Evolutionary conservation across 2,113 vertebrate genomes (phyloP), one percentile per base, ranked within the genome.

Genomic region (Pycnonotus jocosus): DNA sequence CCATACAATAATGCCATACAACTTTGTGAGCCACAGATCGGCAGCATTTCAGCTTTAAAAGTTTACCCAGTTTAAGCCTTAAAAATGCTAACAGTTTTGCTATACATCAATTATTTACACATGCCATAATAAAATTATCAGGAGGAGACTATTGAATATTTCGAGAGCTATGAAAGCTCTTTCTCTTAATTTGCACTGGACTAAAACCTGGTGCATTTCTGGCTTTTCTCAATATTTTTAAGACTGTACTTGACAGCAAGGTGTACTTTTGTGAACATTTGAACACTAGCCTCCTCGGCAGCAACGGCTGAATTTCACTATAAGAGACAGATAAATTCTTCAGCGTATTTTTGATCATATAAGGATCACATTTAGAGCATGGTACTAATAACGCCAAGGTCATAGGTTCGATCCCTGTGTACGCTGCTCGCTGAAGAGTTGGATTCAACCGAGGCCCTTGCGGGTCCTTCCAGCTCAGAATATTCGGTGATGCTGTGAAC

Each of bases 381-480:
- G 11, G 38, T 12, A 28, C 60, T 45, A 28, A 12, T 10, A 58
- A 30, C 1, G 4, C 15, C 19, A 40, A 5, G 7, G 4, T 30
- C 28, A 14, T 2, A 16, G 23, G 6, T 45, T 53, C 4, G 3
- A 31, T 40, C 20, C 30, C 24, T 22, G 16, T 6, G 10, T 1
- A 24, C 7, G 28, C 9, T 28, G 28, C 23, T 38, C 18, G 5
- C 19, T 4, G 30, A 30, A 50, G 37, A 33, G 25, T 0, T 37
- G 42, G 25, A 15, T 12, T 37, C 22, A 4, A 7, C 0, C n/a
- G n/a, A n/a, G 5, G 10, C 4, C 22, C 22, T 16, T 19, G 37
- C 3, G 15, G 33, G 11, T 33, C 22, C 27, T 44, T 58, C 22
- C 68, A 33, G 7, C 5, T 51, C 18, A 11, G 33, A 74, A 27